phyloP scores from a whole-genome alignment of 2,113 vertebrate species.

The Eleginops maclovinus region DNA sequence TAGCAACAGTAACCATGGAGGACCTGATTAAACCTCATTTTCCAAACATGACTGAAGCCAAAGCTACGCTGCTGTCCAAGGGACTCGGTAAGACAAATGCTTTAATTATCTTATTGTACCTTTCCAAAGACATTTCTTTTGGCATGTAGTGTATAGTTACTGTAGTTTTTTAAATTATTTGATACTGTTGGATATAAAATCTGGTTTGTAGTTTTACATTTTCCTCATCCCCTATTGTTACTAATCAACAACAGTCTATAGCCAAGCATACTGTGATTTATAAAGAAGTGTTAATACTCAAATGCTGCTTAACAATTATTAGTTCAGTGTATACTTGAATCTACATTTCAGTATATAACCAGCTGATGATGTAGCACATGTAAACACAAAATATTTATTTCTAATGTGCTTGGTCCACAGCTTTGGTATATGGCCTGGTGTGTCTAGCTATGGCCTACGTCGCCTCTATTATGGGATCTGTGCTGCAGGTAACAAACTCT shows the following conservation, averaged over 20 bases:
- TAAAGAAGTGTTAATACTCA: not conserved
- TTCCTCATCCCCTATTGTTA: not conserved
- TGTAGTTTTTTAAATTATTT: too few relatives aligned
- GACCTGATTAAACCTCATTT: slow-evolving; percentile 93
- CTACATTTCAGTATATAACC: not conserved
- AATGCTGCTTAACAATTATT: not conserved
- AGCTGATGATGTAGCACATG: not conserved
- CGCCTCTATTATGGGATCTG: slow-evolving; percentile 92
- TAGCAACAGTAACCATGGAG: slow-evolving; percentile 97
- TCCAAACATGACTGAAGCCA: slow-evolving; percentile 85
- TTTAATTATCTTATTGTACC: too few relatives aligned
- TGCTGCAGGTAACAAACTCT: slow-evolving; percentile 88
- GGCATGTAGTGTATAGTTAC: too few relatives aligned
- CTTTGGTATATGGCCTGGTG: slow-evolving; percentile 90
- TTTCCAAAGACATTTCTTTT: not conserved
- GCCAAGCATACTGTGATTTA: not conserved
- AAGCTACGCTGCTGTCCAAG: slow-evolving; percentile 91
- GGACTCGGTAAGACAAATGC: slow-evolving; percentile 84
- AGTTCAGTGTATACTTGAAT: not conserved
- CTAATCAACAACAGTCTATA: not conserved
- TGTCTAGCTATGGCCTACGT: slow-evolving; percentile 97
- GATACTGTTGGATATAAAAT: not conserved
- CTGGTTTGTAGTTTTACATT: not conserved
- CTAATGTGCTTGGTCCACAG: slow-evolving; percentile 69
- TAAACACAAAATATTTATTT: not conserved